phyloP scores from a whole-genome alignment of 2,888 invertebrate genomes.

The Kryphioiulus occultus region DNA sequence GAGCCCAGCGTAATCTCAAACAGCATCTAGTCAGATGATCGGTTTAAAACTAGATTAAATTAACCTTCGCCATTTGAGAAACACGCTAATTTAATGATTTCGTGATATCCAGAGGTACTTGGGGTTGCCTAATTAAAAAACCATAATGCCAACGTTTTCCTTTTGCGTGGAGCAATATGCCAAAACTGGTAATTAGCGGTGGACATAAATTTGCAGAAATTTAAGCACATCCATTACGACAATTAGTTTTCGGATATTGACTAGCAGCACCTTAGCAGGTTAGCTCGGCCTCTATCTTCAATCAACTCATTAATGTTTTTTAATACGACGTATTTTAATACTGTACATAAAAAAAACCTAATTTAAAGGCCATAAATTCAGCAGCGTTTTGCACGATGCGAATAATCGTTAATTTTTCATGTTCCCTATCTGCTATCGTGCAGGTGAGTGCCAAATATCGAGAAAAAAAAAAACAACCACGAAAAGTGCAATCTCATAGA shows the following conservation, averaged over 20 bases:
- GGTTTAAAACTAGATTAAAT: slow-evolving; percentile 20
- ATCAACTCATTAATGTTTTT: slow-evolving; percentile 7
- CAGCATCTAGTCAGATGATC: slow-evolving; percentile 13
- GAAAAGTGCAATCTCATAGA: slow-evolving; percentile 39
- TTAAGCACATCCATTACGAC: slow-evolving; percentile 18
- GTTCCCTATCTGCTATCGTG: background rate
- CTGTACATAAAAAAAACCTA: background rate
- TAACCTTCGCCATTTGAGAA: background rate
- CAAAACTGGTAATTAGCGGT: background rate
- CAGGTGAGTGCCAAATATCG: background rate
- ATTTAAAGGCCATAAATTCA: background rate
- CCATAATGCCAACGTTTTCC: background rate
- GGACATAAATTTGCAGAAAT: background rate
- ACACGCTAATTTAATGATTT: slow-evolving; percentile 28
- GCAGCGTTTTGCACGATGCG: background rate
- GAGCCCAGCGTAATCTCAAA: background rate
- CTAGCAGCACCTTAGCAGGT: background rate
- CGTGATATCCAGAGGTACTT: slow-evolving; percentile 12
- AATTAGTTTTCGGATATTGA: background rate
- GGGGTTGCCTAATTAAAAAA: background rate
- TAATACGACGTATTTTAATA: no score
- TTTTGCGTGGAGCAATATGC: background rate
- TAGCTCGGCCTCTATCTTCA: background rate
- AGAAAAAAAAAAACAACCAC: background rate
- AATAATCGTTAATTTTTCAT: slow-evolving; percentile 33